phyloP scores from a whole-genome alignment of 2,113 vertebrate genomes.

The Oryzias woworae region DNA sequence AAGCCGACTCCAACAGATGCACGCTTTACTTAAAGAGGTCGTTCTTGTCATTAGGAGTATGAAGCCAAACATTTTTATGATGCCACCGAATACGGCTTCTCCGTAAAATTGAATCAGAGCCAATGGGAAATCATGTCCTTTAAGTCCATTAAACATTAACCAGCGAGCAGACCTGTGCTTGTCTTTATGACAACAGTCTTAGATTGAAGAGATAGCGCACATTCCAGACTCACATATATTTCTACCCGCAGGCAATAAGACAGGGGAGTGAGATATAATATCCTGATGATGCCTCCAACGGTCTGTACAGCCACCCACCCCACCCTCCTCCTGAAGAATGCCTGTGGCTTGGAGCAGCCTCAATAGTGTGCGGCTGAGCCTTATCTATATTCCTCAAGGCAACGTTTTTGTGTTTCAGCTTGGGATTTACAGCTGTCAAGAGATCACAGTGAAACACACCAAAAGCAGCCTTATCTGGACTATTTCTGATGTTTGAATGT shows the following conservation, averaged over 20 bases:
- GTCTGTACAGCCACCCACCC: slow-evolving; percentile 36
- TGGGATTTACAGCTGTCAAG: slow-evolving; percentile 23
- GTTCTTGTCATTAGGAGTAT: slow-evolving; percentile 47
- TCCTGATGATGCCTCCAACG: slow-evolving; percentile 44
- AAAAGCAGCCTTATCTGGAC: slow-evolving; percentile 23
- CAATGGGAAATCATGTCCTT: slow-evolving; percentile 57
- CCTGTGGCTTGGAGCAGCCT: slow-evolving; percentile 32
- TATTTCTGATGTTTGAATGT: slow-evolving; percentile 22
- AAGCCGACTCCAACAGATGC: slow-evolving; percentile 31
- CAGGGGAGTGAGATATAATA: slow-evolving; percentile 44
- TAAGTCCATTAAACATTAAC: slow-evolving; percentile 69
- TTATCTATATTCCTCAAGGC: slow-evolving; percentile 41
- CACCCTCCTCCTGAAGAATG: slow-evolving; percentile 34
- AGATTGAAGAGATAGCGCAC: slow-evolving; percentile 32
- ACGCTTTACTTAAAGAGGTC: slow-evolving; percentile 39
- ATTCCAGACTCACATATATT: slow-evolving; percentile 39
- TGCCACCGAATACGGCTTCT: slow-evolving; percentile 35
- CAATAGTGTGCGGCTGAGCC: slow-evolving; percentile 22
- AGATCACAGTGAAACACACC: slow-evolving; percentile 29
- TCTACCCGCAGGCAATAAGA: slow-evolving; percentile 30
- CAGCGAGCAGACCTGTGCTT: slow-evolving; percentile 29
- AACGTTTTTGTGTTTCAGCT: slow-evolving; percentile 32
- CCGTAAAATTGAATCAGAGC: slow-evolving; percentile 59
- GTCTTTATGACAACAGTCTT: slow-evolving; percentile 34
- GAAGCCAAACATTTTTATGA: slow-evolving; percentile 44